Percentiles rank a stretch among this genome's conserved stretches.
phyloP scores from a whole-genome alignment of 1,140 invertebrate species.

The Caerostris extrusa region DNA sequence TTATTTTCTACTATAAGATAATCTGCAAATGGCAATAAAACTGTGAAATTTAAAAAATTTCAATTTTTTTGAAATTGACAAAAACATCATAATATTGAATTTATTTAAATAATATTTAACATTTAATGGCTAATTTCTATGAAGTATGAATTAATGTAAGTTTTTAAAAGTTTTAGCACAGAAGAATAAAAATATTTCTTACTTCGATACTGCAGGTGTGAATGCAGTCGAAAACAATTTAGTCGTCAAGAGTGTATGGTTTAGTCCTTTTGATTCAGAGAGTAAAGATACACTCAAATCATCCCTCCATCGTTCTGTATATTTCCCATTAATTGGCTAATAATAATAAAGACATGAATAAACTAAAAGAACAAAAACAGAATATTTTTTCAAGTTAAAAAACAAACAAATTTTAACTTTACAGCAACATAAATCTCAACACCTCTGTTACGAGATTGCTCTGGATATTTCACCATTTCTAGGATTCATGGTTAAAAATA shows the following conservation, averaged over 20 bases:
- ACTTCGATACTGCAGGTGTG: not conserved
- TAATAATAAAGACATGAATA: not conserved
- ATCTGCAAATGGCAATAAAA: too few species aligned
- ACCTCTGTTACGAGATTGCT: slow-evolving; percentile 98
- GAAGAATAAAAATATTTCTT: too few species aligned
- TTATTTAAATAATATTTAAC: too few species aligned
- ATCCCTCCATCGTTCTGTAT: not conserved
- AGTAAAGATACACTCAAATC: slow-evolving; percentile 6
- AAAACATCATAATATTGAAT: too few species aligned
- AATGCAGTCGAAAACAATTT: not conserved
- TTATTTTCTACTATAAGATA: too few species aligned
- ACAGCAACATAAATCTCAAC: slow-evolving; percentile 92
- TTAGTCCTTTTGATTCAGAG: slow-evolving; percentile 56
- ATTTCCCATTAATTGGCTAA: not conserved
- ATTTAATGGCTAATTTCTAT: too few species aligned
- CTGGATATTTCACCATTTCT: slow-evolving; percentile 97
- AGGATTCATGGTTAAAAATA: slow-evolving; percentile 97
- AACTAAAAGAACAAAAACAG: slow-evolving; percentile 7
- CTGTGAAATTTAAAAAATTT: too few species aligned
- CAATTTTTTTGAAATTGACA: too few species aligned
- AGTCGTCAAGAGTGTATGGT: not conserved
- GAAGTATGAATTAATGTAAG: too few species aligned
- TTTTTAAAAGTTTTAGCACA: too few species aligned
- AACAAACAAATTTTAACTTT: not conserved
- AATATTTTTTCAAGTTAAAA: not conserved